Evolutionary conservation across 2,888 invertebrate species (phyloP).

Genomic region (Acleris cristana): DNA sequence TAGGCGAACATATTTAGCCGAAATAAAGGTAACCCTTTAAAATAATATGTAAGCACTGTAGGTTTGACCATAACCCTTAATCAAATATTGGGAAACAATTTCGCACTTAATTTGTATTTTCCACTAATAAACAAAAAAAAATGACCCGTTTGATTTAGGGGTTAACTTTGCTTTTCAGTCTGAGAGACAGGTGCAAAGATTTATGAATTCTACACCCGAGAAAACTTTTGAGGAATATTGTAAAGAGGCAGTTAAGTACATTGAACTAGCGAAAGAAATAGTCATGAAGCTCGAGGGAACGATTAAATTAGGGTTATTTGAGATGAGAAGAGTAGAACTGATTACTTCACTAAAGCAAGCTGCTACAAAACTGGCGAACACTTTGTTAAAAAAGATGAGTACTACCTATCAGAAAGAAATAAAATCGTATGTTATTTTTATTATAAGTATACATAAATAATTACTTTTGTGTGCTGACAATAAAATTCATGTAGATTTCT

Average conservation of each 20-base stretch:
- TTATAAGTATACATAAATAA: neutral
- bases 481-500: neutral
- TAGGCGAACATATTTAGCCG: too few relatives aligned
- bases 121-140: too few relatives aligned
- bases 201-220: constrained; percentile 86
- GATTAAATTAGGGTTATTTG: constrained; percentile 92
- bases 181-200: constrained; percentile 85
- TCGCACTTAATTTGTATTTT: too few relatives aligned
- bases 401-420: constrained; percentile 91
- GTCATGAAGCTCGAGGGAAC: constrained; percentile 85
- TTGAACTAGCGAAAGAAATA: constrained; percentile 85
- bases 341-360: constrained; percentile 87
- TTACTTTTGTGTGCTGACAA: neutral
- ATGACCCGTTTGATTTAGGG: too few relatives aligned
- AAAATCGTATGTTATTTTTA: constrained; percentile 84
- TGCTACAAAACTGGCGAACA: constrained; percentile 87
- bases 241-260: constrained; percentile 84
- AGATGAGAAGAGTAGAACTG: constrained; percentile 91
- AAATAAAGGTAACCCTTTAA: too few relatives aligned
- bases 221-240: constrained; percentile 86
- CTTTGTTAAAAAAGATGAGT: constrained; percentile 89
- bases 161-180: constrained; percentile 67
- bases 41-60: too few relatives aligned
- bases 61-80: too few relatives aligned
- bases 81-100: too few relatives aligned